Base-by-base conservation (phyloP, 2,888 invertebrate species). In the Cataglyphis rosenhaueri region DNA sequence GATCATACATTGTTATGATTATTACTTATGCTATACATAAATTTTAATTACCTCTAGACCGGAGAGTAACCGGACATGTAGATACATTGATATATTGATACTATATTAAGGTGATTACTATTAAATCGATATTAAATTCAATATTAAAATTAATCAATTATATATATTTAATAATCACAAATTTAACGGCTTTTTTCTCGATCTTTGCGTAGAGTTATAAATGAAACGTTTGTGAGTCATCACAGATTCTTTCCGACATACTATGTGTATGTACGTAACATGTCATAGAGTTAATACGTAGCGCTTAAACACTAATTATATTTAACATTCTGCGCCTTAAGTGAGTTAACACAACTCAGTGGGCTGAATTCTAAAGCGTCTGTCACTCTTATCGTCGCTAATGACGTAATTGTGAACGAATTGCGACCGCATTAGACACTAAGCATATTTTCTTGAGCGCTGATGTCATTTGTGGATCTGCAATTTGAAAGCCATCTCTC, bases 321-420 rank as follows among this genome's bases (percentile, higher is more conserved):
- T 66, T 66, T 76, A 55, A 66, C 66, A 38, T 66, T 41, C 38
- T 66, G 55, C 38, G 55, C 59, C 8, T 25, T 55, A n/a, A 29
- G 38, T 15, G 29, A 32, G 57, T 29, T 57, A 29, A 76, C 57
- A 65, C n/a, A 29, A 32, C 12, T 18, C 41, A n/a, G 41, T 68
- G 57, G 41, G 29, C 70, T 68, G 57, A 41, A 68, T 78, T 68
- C 57, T 57, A 68, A 78, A 41, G 10, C 29, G 57, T 41, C 10
- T n/a, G 35, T 35, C 25, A 32, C 32, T 78, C 41, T 78, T 78
- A 66, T 78, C 68, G 29, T 15, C n/a, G 25, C 71, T 84, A 86
- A 87, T 88, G 89, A 89, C 83, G 88, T 85, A 89, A 89, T 87
- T 78, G 83, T 62, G 48, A 82, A 74, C 74, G 85, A 85, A 83